phyloP scores from a whole-genome alignment of 2,888 invertebrate genomes.

The Frankliniella intonsa region DNA sequence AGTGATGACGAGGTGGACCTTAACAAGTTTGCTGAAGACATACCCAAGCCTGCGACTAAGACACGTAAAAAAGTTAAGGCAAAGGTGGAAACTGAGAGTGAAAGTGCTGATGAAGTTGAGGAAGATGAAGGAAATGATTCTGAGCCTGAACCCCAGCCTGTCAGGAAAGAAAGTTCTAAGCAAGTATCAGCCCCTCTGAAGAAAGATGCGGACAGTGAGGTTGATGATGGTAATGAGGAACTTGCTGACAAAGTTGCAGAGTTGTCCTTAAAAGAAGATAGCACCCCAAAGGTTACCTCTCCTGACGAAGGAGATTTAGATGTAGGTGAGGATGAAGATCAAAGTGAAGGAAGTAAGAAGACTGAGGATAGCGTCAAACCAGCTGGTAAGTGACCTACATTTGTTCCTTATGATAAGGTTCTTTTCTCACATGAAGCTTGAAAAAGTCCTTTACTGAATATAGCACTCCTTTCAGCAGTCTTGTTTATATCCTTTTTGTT shows the following conservation, averaged over 20 bases:
- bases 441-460: neutral
- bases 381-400: constrained; percentile 25
- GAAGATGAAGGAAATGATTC: constrained; percentile 36
- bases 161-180: constrained; percentile 31
- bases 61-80: constrained; percentile 37
- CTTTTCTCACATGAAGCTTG: neutral
- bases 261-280: neutral
- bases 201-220: constrained; percentile 33
- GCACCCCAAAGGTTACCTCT: constrained; percentile 25
- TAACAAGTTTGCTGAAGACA: constrained; percentile 37
- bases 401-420: neutral
- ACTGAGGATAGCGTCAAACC: constrained; percentile 32
- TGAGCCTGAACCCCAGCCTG: constrained; percentile 36
- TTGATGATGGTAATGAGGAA: constrained; percentile 37
- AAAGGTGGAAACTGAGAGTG: constrained; percentile 36
- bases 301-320: constrained; percentile 23
- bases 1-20: constrained; percentile 40
- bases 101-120: constrained; percentile 36
- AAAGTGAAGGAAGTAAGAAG: constrained; percentile 29
- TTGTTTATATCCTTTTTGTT: neutral
- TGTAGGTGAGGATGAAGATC: neutral
- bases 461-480: neutral
- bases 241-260: neutral
- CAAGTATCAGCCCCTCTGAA: constrained; percentile 24
- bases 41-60: constrained; percentile 36